Evolutionary conservation across 1,140 invertebrate genomes (phyloP), one percentile per base, ranked within the genome.

Genomic region (Stenopsyche tienmushanensis): DNA sequence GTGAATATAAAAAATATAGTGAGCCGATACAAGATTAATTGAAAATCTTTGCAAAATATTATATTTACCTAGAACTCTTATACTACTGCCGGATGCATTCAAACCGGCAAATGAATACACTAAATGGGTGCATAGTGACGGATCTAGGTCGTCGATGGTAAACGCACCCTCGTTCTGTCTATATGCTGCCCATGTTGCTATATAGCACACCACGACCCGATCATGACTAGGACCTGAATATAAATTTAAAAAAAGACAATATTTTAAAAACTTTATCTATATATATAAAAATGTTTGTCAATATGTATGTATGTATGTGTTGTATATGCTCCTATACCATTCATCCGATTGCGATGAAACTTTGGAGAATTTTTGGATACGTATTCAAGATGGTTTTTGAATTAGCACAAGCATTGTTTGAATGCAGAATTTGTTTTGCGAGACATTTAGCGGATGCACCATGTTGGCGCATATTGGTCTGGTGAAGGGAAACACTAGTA

Each of bases 21-120:
- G 42, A 25, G 8, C 42, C 44, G 41, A 25, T 57, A 49, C 21
- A 45, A 18, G 10, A 29, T 39, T 9, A 20, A 8, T 59, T 47
- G 2, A 58, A 50, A 23, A 29, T 9, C 1, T 8, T 39, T 39
- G 18, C 5, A 47, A 8, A 47, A 20, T 52, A 23, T 8, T 41
- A 39, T 18, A 72, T 76, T 72, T 78, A 86, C 85, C 85, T 62
- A 86, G 71, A 42, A 84, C 82, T 69, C 82, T 85, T 34, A 94
- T 90, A n/a, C 79, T 82, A 68, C 83, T 83, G 0, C 84, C 81
- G 0, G 75, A 78, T 1, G 82, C 79, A 70, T 93, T 85, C 9
- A 94, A 75, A 0, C 92, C 91, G 10, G 90, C 92, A 75, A 96
- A 96, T 2, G 91, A 86, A 72, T 96, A 96, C 17, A 96, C 87